Percentiles rank a stretch among this genome's conserved stretches.
Conservation (phyloP, 2,888 invertebrate genomes). For the Stictocephala bisonia region DNA sequence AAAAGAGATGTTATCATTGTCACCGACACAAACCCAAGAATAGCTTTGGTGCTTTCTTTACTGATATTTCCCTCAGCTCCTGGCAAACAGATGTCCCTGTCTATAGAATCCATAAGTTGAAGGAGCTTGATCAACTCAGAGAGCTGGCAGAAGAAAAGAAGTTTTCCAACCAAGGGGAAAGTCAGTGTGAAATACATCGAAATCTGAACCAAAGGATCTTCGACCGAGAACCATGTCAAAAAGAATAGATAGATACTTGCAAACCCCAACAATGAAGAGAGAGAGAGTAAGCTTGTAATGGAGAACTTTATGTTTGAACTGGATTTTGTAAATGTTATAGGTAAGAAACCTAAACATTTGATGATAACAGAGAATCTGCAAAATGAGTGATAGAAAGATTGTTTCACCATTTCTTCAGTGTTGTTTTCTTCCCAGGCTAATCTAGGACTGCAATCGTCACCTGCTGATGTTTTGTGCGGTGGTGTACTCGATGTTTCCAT, state of each 20-base stretch:
- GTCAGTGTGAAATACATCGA: background rate
- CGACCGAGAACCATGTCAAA: background rate
- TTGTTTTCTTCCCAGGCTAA: constrained; percentile 3
- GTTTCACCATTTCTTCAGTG: background rate
- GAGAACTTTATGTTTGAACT: background rate
- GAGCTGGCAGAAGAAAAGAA: background rate
- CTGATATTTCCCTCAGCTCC: background rate
- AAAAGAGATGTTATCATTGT: background rate
- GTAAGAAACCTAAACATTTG: constrained; percentile 12
- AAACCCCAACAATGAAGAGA: background rate
- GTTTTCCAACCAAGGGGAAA: background rate
- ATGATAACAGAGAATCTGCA: background rate
- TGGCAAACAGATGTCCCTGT: constrained; percentile 3
- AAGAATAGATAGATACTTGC: background rate
- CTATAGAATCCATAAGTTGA: constrained; percentile 1
- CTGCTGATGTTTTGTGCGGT: no score
- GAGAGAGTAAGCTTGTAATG: background rate
- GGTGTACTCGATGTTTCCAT: no score
- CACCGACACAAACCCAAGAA: background rate
- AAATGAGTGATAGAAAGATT: background rate
- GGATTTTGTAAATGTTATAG: background rate
- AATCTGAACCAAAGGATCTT: background rate
- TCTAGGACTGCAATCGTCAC: no score
- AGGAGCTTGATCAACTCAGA: constrained; percentile 10
- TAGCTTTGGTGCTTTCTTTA: background rate